Base-by-base conservation (phyloP, 1,140 invertebrate genomes). In the Drosophila sproati region DNA sequence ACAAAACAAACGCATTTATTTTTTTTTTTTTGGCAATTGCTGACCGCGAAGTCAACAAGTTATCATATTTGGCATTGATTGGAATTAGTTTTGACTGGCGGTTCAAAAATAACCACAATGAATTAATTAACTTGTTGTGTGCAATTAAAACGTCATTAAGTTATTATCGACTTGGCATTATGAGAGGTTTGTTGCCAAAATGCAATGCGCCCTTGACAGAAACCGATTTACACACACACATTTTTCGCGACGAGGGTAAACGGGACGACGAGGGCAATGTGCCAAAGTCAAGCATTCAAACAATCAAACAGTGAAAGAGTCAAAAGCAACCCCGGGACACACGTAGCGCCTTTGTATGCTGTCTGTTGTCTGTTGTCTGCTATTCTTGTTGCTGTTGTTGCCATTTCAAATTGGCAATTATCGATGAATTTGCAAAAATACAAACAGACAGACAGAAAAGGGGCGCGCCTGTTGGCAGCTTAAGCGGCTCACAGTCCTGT, bases 401-500 rank as follows among this genome's bases (percentile, higher is more conserved):
- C 83, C 85, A 88, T 88, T 87, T 88, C 83, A 78, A 88, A 88
- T 88, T 83, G 83, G 77, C 83, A 88, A 88, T 88, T 88, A 88
- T 88, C 83, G 83, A 88, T 88, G 83, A 88, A 88, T 88, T 88
- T 88, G 83, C 83, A 75, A 88, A 88, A 88, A 88, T 79, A 72
- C 82, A 87, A 87, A 87, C 79, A 82, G 83, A 82, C 83, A 86
- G 61, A 31, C 35, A 54, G 28, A 28, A 66, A 72, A 62, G 77
- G 83, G 64, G 78, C 68, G 82, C 39, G 83, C 55, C 60, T 50
- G 41, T 66, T 68, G 70, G 48, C 75, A 70, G 82, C 82, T 86
- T 86, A 86, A 87, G 82, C 82, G 76, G 82, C 67, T 75, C 64
- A 62, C 43, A 69, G 63, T 74, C 74, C 37, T 43, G 39, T 76